Conservation (phyloP, 1,140 invertebrate species). For the Tetraneura akinire region DNA sequence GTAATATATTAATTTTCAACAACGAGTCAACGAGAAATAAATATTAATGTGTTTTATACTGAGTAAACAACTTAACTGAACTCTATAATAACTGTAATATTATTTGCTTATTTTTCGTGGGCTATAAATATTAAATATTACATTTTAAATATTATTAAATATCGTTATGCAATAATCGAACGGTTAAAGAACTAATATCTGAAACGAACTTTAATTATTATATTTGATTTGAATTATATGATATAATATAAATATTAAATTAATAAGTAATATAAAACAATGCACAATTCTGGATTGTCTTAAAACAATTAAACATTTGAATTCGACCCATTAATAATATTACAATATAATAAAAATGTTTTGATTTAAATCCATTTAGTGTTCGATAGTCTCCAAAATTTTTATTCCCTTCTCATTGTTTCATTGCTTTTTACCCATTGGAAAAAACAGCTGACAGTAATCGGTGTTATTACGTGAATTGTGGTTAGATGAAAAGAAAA, state of each 20-base stretch:
- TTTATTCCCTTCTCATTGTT: neutral
- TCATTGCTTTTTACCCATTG: neutral
- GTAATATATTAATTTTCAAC: neutral
- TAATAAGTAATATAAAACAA: neutral
- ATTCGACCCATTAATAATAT: no score
- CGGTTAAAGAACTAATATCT: no score
- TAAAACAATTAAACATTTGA: no score
- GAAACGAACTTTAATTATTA: no score
- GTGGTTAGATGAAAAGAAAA: neutral
- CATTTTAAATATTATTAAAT: no score
- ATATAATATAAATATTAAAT: neutral
- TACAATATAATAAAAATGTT: no score
- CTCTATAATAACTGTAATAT: neutral
- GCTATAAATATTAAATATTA: no score
- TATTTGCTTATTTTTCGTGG: neutral
- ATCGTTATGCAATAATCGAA: no score
- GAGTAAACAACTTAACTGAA: neutral
- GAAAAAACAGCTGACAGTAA: slow-evolving; percentile 8
- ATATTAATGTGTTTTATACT: neutral
- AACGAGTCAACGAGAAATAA: no score
- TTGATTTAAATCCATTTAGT: neutral
- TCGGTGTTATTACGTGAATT: neutral
- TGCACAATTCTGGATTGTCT: no score
- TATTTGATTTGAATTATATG: neutral
- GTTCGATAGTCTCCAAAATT: neutral